phyloP scores from a whole-genome alignment of 2,113 vertebrate genomes.

The Pipra filicauda region DNA sequence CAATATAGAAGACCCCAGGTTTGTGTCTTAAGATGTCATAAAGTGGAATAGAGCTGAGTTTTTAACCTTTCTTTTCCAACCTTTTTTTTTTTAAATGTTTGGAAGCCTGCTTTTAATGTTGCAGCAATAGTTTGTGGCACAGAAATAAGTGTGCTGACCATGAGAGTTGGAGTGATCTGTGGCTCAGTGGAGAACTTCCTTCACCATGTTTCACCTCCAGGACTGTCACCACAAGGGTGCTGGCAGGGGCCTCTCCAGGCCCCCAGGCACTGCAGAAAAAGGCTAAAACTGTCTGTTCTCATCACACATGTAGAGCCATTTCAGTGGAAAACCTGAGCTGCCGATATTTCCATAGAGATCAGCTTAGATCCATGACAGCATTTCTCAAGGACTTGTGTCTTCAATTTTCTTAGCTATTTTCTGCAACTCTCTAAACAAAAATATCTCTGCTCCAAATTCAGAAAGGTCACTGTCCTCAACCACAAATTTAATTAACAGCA shows the following conservation, averaged over 20 bases:
- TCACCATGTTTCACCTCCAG: background rate
- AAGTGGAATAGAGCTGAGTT: background rate
- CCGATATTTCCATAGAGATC: background rate
- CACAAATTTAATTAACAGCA: slow-evolving; percentile 14
- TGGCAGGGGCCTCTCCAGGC: background rate
- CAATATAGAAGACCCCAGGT: background rate
- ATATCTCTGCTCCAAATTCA: background rate
- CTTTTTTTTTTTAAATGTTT: background rate
- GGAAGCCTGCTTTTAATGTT: background rate
- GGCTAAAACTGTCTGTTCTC: background rate
- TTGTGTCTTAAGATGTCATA: background rate
- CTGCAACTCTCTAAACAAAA: slow-evolving; percentile 32
- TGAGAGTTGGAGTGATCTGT: background rate
- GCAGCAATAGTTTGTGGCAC: background rate
- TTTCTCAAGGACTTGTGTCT: background rate
- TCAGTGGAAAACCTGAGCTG: background rate
- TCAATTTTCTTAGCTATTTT: slow-evolving; percentile 15
- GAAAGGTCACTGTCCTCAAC: background rate
- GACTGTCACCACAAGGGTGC: background rate
- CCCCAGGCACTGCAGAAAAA: background rate
- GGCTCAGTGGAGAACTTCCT: background rate
- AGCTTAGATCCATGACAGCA: background rate
- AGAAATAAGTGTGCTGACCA: background rate
- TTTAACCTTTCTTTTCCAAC: background rate
- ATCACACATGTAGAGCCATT: background rate